Conservation (phyloP, 2,888 invertebrate genomes). For the Aphodius granarius region DNA sequence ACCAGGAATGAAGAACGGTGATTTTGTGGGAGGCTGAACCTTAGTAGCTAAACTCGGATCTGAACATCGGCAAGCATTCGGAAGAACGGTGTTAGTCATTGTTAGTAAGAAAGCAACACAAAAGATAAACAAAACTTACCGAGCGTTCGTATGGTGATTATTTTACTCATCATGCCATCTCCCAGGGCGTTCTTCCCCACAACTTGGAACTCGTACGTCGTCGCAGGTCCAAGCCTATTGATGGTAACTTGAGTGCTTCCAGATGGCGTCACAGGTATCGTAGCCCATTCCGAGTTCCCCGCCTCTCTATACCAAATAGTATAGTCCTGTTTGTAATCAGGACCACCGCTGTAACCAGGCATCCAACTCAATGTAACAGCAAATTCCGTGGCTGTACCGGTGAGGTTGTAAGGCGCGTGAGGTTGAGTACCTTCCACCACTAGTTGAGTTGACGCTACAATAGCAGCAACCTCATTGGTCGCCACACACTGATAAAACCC, state of each 20-base stretch:
- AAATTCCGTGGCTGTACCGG: slow-evolving; percentile 86
- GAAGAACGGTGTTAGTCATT: neutral
- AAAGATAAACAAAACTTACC: slow-evolving; percentile 62
- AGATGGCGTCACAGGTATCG: slow-evolving; percentile 89
- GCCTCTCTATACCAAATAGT: slow-evolving; percentile 92
- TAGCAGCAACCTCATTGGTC: slow-evolving; percentile 93
- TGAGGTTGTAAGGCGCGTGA: slow-evolving; percentile 95
- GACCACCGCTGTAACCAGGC: slow-evolving; percentile 94
- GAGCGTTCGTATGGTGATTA: slow-evolving; percentile 84
- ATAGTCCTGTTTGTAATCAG: slow-evolving; percentile 93
- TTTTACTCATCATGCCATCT: slow-evolving; percentile 94
- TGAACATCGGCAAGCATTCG: slow-evolving; percentile 25
- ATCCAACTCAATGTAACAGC: slow-evolving; percentile 90
- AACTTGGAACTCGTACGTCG: slow-evolving; percentile 94
- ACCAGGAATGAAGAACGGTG: slow-evolving; percentile 69
- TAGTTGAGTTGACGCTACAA: slow-evolving; percentile 85
- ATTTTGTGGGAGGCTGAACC: slow-evolving; percentile 62
- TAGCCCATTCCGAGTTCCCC: slow-evolving; percentile 88
- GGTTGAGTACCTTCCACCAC: slow-evolving; percentile 95
- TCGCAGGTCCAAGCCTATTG: slow-evolving; percentile 86
- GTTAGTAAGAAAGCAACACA: slow-evolving; percentile 7
- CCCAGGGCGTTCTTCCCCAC: slow-evolving; percentile 93
- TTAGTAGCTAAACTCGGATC: slow-evolving; percentile 63
- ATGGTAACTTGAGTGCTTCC: slow-evolving; percentile 90
- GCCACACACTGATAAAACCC: slow-evolving; percentile 96